phyloP scores from a whole-genome alignment of 2,113 vertebrate species.

The Talpa occidentalis region DNA sequence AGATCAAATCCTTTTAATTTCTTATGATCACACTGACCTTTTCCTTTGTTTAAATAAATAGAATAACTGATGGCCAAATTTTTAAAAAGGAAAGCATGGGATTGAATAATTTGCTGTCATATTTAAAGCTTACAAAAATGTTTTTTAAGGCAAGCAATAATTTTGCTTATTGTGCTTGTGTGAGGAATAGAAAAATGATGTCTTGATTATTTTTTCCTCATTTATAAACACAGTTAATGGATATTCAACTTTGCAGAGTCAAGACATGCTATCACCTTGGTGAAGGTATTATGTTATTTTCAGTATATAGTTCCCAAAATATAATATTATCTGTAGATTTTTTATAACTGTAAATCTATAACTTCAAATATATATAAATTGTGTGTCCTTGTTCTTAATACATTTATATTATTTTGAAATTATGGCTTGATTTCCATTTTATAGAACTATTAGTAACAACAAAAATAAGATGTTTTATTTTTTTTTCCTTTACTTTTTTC shows the following conservation, averaged over 20 bases:
- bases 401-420: not conserved
- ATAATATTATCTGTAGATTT: conserved; percentile 11
- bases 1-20: conserved; percentile 77
- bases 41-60: conserved; percentile 74
- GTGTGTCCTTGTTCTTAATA: conserved; percentile 34
- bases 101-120: conserved; percentile 49
- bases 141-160: conserved; percentile 66
- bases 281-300: not conserved
- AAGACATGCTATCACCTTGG: not conserved
- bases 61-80: conserved; percentile 49
- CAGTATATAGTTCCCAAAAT: not conserved
- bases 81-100: not conserved
- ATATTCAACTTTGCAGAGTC: not conserved
- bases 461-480: not conserved
- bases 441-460: conserved; percentile 20
- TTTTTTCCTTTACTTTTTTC: conserved; percentile 33
- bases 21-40: conserved; percentile 71
- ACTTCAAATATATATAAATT: not conserved
- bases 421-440: conserved; percentile 43
- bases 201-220: conserved; percentile 63
- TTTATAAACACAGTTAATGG: conserved; percentile 61
- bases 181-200: conserved; percentile 69
- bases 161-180: conserved; percentile 46
- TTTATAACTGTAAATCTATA: not conserved
- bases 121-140: conserved; percentile 69